These are phyloP conservation scores for Diaperis boleti DNA, from an alignment of 2,888 invertebrate genomes.

Conservation along the genomic window DNA sequence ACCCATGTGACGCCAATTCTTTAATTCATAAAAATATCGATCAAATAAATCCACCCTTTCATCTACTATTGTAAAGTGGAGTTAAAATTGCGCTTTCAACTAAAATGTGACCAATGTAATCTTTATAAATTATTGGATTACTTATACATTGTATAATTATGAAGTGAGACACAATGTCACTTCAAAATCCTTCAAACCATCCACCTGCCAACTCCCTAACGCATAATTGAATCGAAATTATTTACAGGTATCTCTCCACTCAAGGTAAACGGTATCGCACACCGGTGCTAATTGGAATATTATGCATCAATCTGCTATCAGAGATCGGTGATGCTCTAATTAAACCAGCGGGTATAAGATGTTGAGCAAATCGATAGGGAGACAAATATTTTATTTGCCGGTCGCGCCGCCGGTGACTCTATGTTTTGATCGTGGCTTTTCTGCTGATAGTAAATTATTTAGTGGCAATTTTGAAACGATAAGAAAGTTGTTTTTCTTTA, in stretches of 20 bases:
- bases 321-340: not conserved
- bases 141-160: no score
- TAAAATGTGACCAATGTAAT: no score
- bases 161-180: no score
- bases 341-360: conserved; percentile 4
- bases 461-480: conserved; percentile 26
- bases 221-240: not conserved
- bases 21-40: no score
- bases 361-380: conserved; percentile 9
- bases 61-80: no score
- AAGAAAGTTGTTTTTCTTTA: conserved; percentile 23
- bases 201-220: no score
- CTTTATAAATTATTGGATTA: no score
- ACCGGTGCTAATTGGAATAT: conserved; percentile 3
- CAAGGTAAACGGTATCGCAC: conserved; percentile 13
- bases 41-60: no score
- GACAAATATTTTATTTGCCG: conserved; percentile 30
- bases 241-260: not conserved
- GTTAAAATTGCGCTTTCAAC: no score
- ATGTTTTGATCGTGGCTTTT: conserved; percentile 19
- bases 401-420: conserved; percentile 11
- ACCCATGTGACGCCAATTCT: no score
- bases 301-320: conserved; percentile 3
- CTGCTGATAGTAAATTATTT: conserved; percentile 18
- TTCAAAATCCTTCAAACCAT: no score